Conservation (phyloP, 2,888 invertebrate genomes). For the Eupithecia vulgata region DNA sequence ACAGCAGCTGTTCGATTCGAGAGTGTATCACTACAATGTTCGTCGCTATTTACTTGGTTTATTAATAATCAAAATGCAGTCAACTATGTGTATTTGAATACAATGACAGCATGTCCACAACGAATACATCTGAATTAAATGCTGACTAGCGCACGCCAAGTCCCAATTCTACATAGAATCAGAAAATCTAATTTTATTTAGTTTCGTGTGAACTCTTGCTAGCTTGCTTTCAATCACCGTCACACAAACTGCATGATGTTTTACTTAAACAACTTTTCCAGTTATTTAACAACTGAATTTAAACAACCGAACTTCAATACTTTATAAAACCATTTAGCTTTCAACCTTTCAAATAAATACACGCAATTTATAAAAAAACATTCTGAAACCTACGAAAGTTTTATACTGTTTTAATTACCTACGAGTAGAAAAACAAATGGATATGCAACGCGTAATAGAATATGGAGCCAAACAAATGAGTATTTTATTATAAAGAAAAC, state of each 20-base stretch:
- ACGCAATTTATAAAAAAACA: not conserved
- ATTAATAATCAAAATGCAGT: too few species aligned
- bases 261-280: not conserved
- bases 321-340: not conserved
- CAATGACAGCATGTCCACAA: too few species aligned
- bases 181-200: too few species aligned
- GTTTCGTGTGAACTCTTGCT: too few species aligned
- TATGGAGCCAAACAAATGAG: not conserved
- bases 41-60: too few species aligned
- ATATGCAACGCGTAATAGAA: not conserved
- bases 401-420: not conserved
- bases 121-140: too few species aligned
- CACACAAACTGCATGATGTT: not conserved
- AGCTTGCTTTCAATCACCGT: not conserved
- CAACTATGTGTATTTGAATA: too few species aligned
- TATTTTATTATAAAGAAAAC: not conserved
- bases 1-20: too few species aligned
- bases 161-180: too few species aligned
- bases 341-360: not conserved
- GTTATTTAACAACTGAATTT: not conserved
- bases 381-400: not conserved
- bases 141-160: too few species aligned
- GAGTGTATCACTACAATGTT: too few species aligned
- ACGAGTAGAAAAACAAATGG: not conserved
- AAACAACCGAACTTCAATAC: too few species aligned